Conservation (phyloP, 2,113 vertebrate genomes). For the Tetrao urogallus region DNA sequence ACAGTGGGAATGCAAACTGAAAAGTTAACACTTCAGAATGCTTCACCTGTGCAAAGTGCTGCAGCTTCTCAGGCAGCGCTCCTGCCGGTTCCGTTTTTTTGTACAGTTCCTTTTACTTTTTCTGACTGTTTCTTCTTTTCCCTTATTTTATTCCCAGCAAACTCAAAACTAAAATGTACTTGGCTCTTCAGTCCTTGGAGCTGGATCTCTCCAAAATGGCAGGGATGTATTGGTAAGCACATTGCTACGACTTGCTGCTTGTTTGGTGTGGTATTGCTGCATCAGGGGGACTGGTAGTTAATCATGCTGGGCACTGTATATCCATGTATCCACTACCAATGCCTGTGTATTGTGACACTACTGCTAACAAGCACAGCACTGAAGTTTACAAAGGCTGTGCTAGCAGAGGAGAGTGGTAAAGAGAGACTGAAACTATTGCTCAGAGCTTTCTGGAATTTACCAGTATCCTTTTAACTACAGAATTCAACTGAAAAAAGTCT, state of each 20-base stretch:
- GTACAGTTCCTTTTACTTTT: not conserved
- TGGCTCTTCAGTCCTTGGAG: conserved; percentile 96
- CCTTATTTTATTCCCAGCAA: conserved; percentile 80
- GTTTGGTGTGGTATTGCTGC: not conserved
- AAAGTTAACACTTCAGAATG: not conserved
- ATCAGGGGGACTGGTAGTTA: not conserved
- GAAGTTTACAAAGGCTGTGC: not conserved
- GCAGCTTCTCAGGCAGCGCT: not conserved
- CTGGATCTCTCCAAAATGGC: conserved; percentile 98
- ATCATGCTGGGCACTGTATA: not conserved
- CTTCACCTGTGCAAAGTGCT: fast-evolving
- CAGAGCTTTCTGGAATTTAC: not conserved
- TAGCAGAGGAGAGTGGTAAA: not conserved
- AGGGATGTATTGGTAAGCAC: conserved; percentile 93
- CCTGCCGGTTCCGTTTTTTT: not conserved
- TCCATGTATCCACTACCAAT: not conserved
- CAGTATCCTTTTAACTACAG: not conserved
- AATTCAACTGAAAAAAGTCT: not conserved
- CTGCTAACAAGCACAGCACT: not conserved
- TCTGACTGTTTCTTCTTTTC: not conserved
- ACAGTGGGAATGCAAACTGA: not conserved
- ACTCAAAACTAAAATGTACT: conserved; percentile 98
- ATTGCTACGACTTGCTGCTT: fast-evolving
- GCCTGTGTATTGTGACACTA: fast-evolving
- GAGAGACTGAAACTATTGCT: not conserved